phyloP scores from a whole-genome alignment of 2,797 vertebrate genomes.

The Lacerta bilineata region DNA sequence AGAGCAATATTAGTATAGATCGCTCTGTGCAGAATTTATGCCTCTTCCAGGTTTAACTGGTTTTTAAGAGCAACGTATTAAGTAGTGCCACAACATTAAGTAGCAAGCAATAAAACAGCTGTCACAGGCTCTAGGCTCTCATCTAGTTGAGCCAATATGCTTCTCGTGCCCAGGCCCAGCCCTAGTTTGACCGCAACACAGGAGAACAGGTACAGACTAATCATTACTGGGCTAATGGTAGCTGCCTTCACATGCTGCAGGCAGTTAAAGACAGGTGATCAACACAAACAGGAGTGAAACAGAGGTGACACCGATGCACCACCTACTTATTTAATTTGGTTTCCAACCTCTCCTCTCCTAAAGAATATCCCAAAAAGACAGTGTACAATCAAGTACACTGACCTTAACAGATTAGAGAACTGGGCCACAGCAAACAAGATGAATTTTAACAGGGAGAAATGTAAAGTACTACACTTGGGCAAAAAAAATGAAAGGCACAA shows the following conservation, averaged over 20 bases:
- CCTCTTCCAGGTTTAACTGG: conserved; percentile 33
- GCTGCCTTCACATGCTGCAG: background rate
- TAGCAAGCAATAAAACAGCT: conserved; percentile 31
- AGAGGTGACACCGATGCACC: background rate
- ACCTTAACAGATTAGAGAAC: too few relatives aligned
- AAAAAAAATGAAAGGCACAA: too few relatives aligned
- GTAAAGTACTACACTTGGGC: too few relatives aligned
- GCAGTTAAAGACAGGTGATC: background rate
- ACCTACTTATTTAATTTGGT: background rate
- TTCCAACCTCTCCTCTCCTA: background rate
- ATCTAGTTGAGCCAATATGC: conserved; percentile 1
- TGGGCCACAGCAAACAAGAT: too few relatives aligned
- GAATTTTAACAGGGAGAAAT: too few relatives aligned
- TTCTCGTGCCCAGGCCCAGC: conserved; percentile 9
- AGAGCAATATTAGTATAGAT: background rate
- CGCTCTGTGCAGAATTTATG: conserved; percentile 17
- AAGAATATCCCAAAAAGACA: background rate
- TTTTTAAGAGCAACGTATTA: conserved; percentile 43
- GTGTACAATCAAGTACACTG: background rate
- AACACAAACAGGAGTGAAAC: background rate
- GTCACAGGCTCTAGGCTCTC: background rate
- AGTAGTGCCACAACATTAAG: conserved; percentile 31
- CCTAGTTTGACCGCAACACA: background rate
- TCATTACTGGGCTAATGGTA: background rate
- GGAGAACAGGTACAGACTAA: background rate